These are phyloP conservation scores for Adrianichthys oophorus DNA, from an alignment of 2,797 vertebrate species.

Conservation along the genomic window DNA sequence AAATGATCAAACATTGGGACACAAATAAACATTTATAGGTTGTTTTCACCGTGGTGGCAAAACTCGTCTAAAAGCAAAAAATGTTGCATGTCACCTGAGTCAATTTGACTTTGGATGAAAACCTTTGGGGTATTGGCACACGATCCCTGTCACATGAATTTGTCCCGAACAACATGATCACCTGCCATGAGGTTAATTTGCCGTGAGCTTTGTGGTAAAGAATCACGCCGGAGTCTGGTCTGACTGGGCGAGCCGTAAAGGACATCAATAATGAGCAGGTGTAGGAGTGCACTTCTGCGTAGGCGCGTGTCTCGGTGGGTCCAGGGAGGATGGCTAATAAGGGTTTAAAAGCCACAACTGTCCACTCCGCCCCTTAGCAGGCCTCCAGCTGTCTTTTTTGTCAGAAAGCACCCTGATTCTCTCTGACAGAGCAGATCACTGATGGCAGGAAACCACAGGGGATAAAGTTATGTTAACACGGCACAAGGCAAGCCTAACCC, in stretches of 20 bases:
- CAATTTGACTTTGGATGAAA: too few species aligned
- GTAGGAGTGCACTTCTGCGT: constrained; percentile 76
- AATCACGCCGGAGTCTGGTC: constrained; percentile 45
- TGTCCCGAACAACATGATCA: constrained; percentile 52
- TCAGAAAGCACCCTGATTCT: constrained; percentile 77
- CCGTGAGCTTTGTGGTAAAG: constrained; percentile 71
- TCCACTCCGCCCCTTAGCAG: constrained; percentile 79
- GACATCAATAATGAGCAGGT: constrained; percentile 84
- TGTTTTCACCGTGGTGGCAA: too few species aligned
- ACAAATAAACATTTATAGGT: too few species aligned
- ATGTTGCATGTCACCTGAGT: too few species aligned
- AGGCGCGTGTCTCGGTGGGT: constrained; percentile 72
- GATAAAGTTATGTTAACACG: constrained; percentile 60
- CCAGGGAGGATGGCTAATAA: constrained; percentile 82
- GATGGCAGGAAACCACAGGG: constrained; percentile 67
- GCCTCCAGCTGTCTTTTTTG: constrained; percentile 78
- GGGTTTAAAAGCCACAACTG: constrained; percentile 87
- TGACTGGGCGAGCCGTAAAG: constrained; percentile 68
- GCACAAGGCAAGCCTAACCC: constrained; percentile 53
- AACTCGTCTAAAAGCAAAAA: too few species aligned
- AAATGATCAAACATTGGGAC: too few species aligned
- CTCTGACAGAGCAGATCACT: constrained; percentile 77
- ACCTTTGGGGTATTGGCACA: constrained; percentile 17
- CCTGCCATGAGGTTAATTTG: constrained; percentile 72
- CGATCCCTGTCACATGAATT: constrained; percentile 26